Evolutionary conservation across 2,797 vertebrate genomes (phyloP).

Genomic region (Arctocebus calabarensis): DNA sequence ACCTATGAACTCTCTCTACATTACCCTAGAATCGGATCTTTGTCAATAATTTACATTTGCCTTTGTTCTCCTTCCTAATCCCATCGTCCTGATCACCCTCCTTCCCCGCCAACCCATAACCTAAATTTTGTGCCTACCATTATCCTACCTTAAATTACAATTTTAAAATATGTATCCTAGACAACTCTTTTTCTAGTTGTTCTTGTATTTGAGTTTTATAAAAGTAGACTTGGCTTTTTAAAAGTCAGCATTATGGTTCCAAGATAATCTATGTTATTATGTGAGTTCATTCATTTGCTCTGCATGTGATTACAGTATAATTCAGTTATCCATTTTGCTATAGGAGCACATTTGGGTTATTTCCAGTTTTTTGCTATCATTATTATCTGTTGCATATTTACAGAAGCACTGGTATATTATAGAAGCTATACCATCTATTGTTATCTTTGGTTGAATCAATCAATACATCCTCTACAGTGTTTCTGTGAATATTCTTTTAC

Average conservation of each 20-base stretch:
- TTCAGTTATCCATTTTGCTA: background rate
- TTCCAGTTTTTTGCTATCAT: background rate
- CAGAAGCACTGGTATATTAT: too few species aligned
- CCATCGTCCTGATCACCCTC: background rate
- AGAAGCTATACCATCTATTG: too few species aligned
- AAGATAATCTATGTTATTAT: background rate
- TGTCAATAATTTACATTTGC: background rate
- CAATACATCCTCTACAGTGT: background rate
- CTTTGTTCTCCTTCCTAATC: background rate
- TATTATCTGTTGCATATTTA: background rate
- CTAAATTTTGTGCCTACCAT: background rate
- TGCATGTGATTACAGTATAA: background rate
- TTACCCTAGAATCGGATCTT: background rate
- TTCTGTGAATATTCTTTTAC: background rate
- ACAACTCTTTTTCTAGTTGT: background rate
- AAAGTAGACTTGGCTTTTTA: constrained; percentile 33
- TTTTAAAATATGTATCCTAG: background rate
- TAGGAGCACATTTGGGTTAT: background rate
- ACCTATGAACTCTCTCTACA: background rate
- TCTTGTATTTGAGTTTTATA: background rate
- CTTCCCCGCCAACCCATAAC: background rate
- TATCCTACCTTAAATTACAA: background rate
- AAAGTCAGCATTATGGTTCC: constrained; percentile 3
- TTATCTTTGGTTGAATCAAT: too few species aligned
- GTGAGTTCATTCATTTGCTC: background rate